Evolutionary conservation across 2,113 vertebrate genomes (phyloP), one percentile per base, ranked within the genome.

Genomic region (Amia ocellicauda): DNA sequence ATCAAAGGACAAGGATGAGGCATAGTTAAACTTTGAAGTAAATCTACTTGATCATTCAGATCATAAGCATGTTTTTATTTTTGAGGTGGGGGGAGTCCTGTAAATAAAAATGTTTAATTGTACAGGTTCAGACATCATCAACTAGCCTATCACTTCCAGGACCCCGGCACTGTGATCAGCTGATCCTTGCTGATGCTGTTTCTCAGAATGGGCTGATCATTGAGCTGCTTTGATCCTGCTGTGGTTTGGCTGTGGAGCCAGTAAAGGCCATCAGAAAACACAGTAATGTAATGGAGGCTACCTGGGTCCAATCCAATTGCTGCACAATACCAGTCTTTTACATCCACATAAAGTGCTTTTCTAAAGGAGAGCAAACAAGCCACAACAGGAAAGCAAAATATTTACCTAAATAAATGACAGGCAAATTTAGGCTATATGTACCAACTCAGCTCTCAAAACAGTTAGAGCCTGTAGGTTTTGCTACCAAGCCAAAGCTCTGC

Each of bases 311-410:
- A 42, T 24, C 64, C 60, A 65, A 20, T 54, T 60, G 51, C 66
- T 29, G 70, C 70, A 76, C 58, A 76, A 64, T 54, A 66, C 75
- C 72, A 73, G 73, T 64, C 66, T 80, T 84, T 70, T 74, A 78
- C 62, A 62, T 40, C 59, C 53, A 65, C 58, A 64, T 68, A 78
- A 67, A 64, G 67, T 70, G 73, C 66, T 51, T 73, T 76, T 76
- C 78, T 79, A 77, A 76, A 78, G 78, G 53, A 83, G 76, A 75
- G 78, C 69, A 84, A 84, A 86, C 76, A 82, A 42, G 69, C 73
- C 67, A 73, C 71, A 80, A 85, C 74, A 76, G 85, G 79, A 83
- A 87, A 81, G 83, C 74, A 75, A 83, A 86, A 90, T 87, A 88
- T 77, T 86, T 86, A 82, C 71, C 67, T 19, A 68, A 69, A 74